Percentiles rank a stretch among this genome's conserved stretches.
phyloP scores from a whole-genome alignment of 2,888 invertebrate species.

The Brachylomia viminalis region DNA sequence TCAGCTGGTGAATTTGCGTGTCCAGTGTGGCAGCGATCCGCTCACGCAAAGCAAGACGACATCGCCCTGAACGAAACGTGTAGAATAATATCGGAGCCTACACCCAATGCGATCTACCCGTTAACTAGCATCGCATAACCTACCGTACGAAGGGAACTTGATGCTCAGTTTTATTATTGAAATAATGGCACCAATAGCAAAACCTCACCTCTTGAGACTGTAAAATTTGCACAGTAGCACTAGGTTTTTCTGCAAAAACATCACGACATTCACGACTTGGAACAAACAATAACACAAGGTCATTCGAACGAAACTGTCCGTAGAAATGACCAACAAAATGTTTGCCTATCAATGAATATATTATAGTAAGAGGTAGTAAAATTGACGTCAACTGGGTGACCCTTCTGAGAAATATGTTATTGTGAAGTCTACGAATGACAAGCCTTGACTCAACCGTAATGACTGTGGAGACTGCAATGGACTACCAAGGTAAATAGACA shows the following conservation, averaged over 20 bases:
- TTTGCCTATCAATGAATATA: conserved; percentile 33
- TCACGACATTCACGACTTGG: conserved; percentile 23
- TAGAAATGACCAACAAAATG: conserved; percentile 21
- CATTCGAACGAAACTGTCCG: conserved; percentile 23
- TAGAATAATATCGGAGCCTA: background rate
- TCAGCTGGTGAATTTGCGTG: background rate
- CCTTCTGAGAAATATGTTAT: conserved; percentile 81
- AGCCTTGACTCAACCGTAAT: conserved; percentile 83
- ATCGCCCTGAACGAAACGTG: background rate
- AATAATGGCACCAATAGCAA: background rate
- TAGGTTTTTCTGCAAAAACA: conserved; percentile 34
- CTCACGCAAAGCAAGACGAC: background rate
- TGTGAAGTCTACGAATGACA: conserved; percentile 76
- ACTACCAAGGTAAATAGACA: conserved; percentile 80
- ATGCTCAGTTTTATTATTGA: background rate
- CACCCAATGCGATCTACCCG: background rate
- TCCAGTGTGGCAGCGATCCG: background rate
- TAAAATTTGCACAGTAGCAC: background rate
- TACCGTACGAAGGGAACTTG: background rate
- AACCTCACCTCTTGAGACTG: background rate
- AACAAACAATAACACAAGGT: conserved; percentile 39
- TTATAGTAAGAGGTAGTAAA: conserved; percentile 54
- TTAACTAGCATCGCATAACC: background rate
- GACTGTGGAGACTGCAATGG: conserved; percentile 78
- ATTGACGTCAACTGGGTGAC: conserved; percentile 74